Conservation (phyloP, 2,797 vertebrate genomes). For the Apogon hyalosoma region DNA sequence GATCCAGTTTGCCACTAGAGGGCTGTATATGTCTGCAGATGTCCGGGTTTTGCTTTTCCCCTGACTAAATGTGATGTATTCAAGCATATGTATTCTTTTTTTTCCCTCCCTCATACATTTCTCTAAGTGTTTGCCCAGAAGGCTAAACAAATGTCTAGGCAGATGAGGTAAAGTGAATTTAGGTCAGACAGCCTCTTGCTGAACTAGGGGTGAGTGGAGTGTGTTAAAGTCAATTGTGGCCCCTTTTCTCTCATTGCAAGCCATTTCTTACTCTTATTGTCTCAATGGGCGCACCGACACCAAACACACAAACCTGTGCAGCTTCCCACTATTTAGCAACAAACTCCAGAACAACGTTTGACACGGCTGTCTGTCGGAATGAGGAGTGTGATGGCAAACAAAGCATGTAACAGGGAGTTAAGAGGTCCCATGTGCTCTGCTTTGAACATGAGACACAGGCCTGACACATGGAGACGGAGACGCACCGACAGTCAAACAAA, state of each 20-base stretch:
- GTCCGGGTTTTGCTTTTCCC: conserved; percentile 52
- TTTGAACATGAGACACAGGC: conserved; percentile 35
- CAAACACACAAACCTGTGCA: conserved; percentile 17
- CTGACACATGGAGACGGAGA: conserved; percentile 27
- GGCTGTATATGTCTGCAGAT: conserved; percentile 82
- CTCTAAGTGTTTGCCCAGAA: conserved; percentile 88
- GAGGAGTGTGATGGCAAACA: conserved; percentile 50
- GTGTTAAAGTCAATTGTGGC: conserved; percentile 76
- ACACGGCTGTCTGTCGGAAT: conserved; percentile 67
- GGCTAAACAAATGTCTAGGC: conserved; percentile 89
- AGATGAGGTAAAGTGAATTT: conserved; percentile 87
- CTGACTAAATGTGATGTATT: conserved; percentile 77
- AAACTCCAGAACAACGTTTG: conserved; percentile 40
- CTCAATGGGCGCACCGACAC: conserved; percentile 13
- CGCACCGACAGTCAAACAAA: neutral
- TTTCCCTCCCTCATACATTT: conserved; percentile 80
- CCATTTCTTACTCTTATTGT: conserved; percentile 45
- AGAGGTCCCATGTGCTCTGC: conserved; percentile 38
- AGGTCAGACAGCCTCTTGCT: conserved; percentile 83
- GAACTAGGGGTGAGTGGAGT: conserved; percentile 76
- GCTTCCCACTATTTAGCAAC: conserved; percentile 28
- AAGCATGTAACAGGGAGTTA: conserved; percentile 44
- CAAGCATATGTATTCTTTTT: conserved; percentile 77
- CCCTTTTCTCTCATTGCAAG: conserved; percentile 54
- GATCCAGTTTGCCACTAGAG: conserved; percentile 81